phyloP scores from a whole-genome alignment of 2,888 invertebrate genomes.

The Eilema griseolum region DNA sequence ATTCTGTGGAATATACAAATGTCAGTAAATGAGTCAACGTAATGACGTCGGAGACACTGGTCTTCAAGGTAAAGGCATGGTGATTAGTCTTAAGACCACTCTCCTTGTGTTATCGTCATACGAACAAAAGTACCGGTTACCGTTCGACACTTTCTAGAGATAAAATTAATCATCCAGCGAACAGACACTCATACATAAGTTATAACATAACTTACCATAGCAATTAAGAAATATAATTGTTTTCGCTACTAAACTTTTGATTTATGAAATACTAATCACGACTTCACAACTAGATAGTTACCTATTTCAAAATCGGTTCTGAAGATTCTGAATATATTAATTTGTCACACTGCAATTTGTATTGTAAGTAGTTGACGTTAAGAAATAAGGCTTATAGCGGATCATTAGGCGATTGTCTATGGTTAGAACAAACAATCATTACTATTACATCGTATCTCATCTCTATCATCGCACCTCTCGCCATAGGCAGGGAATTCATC shows the following conservation, averaged over 20 bases:
- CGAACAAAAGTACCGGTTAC: constrained; percentile 48
- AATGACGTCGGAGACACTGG: constrained; percentile 70
- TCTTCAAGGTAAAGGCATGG: constrained; percentile 68
- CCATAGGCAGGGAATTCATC: no score
- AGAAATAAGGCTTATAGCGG: neutral
- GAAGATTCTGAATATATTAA: neutral
- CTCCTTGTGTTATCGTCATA: constrained; percentile 50
- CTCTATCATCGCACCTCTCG: no score
- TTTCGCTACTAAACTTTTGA: constrained; percentile 27
- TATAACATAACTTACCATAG: constrained; percentile 28
- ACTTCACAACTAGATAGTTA: neutral
- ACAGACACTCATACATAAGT: constrained; percentile 26
- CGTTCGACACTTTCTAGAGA: constrained; percentile 51
- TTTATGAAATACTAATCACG: neutral
- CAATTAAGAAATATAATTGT: constrained; percentile 29
- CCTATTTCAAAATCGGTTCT: neutral
- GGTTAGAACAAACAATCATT: neutral
- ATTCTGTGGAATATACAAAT: constrained; percentile 67
- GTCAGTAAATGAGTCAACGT: constrained; percentile 72
- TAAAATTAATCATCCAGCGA: constrained; percentile 46
- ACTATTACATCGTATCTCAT: no score
- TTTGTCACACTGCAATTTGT: neutral
- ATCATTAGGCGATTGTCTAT: constrained; percentile 25
- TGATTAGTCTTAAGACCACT: constrained; percentile 60
- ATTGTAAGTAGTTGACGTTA: neutral